Evolutionary conservation across 2,113 vertebrate species (phyloP).

Genomic region (Cyphomyrus plagiostoma): DNA sequence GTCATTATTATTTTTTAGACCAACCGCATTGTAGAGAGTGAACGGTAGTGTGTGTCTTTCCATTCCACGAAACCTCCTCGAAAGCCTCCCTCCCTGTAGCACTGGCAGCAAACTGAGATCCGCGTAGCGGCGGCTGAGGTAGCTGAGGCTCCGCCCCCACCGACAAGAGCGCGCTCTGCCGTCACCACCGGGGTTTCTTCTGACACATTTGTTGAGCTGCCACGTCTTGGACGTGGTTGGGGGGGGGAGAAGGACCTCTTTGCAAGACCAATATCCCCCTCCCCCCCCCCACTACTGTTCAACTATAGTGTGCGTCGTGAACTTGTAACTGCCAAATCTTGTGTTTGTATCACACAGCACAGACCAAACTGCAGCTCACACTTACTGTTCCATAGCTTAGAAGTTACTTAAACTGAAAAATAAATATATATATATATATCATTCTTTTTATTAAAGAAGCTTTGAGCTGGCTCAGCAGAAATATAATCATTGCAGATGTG

Average conservation of each 20-base stretch:
- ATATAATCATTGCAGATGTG: conserved; percentile 71
- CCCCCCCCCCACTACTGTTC: conserved; percentile 35
- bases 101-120: background rate
- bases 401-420: conserved; percentile 58
- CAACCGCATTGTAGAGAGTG: conserved; percentile 42
- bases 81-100: conserved; percentile 38
- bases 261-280: conserved; percentile 17
- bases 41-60: conserved; percentile 45
- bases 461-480: conserved; percentile 92
- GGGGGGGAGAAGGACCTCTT: background rate
- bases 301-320: conserved; percentile 63
- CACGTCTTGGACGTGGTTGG: conserved; percentile 33
- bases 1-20: background rate
- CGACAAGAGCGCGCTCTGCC: conserved; percentile 22
- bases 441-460: conserved; percentile 70
- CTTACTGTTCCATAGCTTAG: conserved; percentile 70
- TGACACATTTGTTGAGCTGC: conserved; percentile 50
- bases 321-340: conserved; percentile 73
- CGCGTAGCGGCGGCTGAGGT: conserved; percentile 33
- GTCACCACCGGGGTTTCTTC: conserved; percentile 35
- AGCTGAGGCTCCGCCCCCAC: conserved; percentile 40
- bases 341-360: conserved; percentile 37
- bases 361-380: conserved; percentile 61
- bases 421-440: conserved; percentile 50
- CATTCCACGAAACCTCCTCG: conserved; percentile 34